Base-by-base conservation (phyloP, 1,140 invertebrate genomes). In the Ectropis grisescens region DNA sequence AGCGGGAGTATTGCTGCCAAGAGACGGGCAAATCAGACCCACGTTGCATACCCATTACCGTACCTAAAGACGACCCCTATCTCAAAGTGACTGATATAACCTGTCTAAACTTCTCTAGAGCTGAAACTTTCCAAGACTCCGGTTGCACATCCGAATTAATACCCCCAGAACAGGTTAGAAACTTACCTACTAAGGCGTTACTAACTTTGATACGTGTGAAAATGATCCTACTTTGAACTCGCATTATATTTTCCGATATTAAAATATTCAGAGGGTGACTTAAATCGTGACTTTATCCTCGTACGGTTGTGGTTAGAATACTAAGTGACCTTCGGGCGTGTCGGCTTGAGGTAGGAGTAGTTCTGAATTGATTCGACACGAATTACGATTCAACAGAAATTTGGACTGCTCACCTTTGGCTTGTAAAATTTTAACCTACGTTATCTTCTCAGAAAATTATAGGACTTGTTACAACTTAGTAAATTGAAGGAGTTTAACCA, bases 41-140 rank as follows among this genome's bases (percentile, higher is more conserved):
- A 0, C 51, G 46, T 1, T 68, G 64, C 40, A 48, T 47, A 13
- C 64, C 64, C n/a, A 68, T 71, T 41, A 6, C 11, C 1, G 58
- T 67, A 12, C 55, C 58, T 1, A 33, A 60, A 12, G 46, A 68
- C 31, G 61, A 68, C 28, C 54, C 59, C 1, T 62, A 67, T 35
- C 55, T 68, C 11, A 54, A 56, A 48, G 48, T 58, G 24, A 64
- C 54, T 33, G 46, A 56, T 43, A 62, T 71, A 35, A 46, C 47
- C 22, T 71, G 67, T 43, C 47, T 71, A 4, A 66, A 71, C 47
- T 68, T 64, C 48, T 61, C 59, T 5, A 37, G 67, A 19, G 55
- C 59, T 1, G 54, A 61, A 58, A 71, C 67, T 46, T 71, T 71
- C 48, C 57, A 64, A 54, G 61, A 68, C 11, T 29, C 43, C 13